These are phyloP conservation scores for Bellardia pandia DNA, from an alignment of 2,888 invertebrate species.

Conservation along the genomic window DNA sequence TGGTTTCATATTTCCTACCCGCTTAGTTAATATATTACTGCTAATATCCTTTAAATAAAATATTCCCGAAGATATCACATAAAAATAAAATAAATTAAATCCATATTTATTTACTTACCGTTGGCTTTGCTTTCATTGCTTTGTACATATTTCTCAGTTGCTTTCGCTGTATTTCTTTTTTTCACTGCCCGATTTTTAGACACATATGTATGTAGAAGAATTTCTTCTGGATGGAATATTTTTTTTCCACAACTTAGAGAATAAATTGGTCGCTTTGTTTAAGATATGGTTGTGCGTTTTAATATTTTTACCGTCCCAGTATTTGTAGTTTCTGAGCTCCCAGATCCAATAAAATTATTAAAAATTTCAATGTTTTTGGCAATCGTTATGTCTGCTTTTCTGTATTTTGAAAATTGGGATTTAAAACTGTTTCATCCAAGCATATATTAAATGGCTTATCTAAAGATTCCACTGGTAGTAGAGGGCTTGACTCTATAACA, in stretches of 20 bases:
- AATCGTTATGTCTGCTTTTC: neutral
- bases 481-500: neutral
- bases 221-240: neutral
- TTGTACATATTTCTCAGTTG: neutral
- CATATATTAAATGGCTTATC: constrained; percentile 6
- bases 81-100: neutral
- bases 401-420: neutral
- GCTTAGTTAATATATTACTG: neutral
- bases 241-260: neutral
- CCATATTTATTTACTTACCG: too few species aligned
- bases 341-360: neutral
- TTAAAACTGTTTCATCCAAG: constrained; percentile 31
- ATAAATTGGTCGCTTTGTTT: neutral
- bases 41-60: constrained; percentile 18
- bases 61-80: constrained; percentile 13
- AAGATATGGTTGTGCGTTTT: neutral
- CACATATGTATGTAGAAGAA: neutral
- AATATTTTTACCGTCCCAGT: neutral
- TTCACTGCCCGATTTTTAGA: neutral
- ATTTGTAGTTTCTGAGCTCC: neutral
- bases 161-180: neutral
- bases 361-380: neutral
- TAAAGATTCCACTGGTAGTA: neutral
- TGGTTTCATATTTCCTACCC: neutral
- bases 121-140: constrained; percentile 9